Conservation (phyloP, 2,888 invertebrate species). For the Nymphalis c-album region DNA sequence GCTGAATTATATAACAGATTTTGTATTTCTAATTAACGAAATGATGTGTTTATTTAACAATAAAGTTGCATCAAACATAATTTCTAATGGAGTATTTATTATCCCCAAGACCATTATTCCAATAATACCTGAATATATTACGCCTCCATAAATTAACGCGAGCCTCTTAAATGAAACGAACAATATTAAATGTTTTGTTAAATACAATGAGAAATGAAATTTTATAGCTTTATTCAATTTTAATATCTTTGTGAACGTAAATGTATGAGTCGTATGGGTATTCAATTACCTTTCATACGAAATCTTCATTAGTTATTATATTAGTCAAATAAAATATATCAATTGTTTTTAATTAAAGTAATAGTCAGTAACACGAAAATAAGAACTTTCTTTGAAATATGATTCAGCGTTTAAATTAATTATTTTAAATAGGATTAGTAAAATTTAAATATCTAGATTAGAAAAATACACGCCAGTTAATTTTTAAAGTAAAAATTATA, state of each 20-base stretch:
- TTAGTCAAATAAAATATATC: background rate
- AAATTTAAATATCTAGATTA: background rate
- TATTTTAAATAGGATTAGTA: no score
- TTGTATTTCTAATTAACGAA: background rate
- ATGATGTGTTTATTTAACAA: background rate
- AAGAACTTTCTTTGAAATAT: no score
- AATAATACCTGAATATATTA: constrained; percentile 16
- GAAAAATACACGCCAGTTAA: background rate
- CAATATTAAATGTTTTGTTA: constrained; percentile 33
- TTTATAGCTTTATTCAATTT: constrained; percentile 41
- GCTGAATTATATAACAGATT: background rate
- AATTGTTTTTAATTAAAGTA: background rate
- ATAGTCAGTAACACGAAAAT: background rate
- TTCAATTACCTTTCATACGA: constrained; percentile 39
- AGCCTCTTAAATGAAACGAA: constrained; percentile 35
- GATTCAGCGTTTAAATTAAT: no score
- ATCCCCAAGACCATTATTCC: constrained; percentile 8
- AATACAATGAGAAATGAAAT: constrained; percentile 39
- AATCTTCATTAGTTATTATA: constrained; percentile 9
- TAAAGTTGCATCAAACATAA: constrained; percentile 3
- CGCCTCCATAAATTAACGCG: constrained; percentile 25
- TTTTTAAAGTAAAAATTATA: no score
- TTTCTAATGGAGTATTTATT: constrained; percentile 13
- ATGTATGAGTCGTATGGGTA: constrained; percentile 24
- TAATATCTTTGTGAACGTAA: constrained; percentile 43